Evolutionary conservation across 2,113 vertebrate genomes (phyloP).

Genomic region (Misgurnus anguillicaudatus): DNA sequence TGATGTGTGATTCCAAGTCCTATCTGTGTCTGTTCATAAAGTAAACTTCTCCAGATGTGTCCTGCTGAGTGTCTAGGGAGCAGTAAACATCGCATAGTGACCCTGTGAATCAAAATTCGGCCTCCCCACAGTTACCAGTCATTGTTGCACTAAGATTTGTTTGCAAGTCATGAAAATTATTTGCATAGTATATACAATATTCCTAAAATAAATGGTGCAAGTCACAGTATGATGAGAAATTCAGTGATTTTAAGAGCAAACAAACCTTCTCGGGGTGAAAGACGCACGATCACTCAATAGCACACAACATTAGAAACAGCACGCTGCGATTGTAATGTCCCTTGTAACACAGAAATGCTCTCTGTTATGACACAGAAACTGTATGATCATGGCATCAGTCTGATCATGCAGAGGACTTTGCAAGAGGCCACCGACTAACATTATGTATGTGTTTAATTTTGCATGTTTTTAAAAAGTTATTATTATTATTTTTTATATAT

Average conservation of each 20-base stretch:
- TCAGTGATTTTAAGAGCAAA: not conserved
- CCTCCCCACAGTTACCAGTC: not conserved
- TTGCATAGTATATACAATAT: not conserved
- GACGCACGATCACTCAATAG: not conserved
- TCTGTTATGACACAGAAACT: not conserved
- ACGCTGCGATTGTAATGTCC: conserved; percentile 20
- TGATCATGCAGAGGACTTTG: not conserved
- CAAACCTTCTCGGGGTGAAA: not conserved
- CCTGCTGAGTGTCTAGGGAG: not conserved
- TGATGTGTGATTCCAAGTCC: too few relatives aligned
- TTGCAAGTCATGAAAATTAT: conserved; percentile 13
- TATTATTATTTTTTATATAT: not conserved
- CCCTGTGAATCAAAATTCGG: not conserved
- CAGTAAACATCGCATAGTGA: not conserved
- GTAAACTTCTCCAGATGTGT: not conserved
- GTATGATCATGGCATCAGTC: not conserved
- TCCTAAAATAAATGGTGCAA: conserved; percentile 11
- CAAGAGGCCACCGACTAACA: not conserved
- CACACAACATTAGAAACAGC: conserved; percentile 24
- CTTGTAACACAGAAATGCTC: not conserved
- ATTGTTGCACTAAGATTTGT: not conserved
- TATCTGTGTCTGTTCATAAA: not conserved
- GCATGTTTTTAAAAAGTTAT: too few relatives aligned
- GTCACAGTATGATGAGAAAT: not conserved
- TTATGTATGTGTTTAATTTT: not conserved